Conservation (phyloP, 2,113 vertebrate genomes). For the Solenodon paradoxus region DNA sequence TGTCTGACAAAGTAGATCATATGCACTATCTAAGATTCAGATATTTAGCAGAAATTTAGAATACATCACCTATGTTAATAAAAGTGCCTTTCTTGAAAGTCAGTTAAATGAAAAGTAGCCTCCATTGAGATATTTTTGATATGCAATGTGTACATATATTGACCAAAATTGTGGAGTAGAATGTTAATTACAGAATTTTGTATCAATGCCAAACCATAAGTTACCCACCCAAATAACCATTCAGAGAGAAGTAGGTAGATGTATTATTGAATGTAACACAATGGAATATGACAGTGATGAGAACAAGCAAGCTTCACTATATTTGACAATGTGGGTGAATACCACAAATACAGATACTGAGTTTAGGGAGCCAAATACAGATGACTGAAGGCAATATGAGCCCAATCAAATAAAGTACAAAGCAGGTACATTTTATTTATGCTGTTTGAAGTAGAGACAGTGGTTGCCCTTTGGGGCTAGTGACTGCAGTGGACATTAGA, state of each 20-base stretch:
- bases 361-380: neutral
- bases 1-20: neutral
- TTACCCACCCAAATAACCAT: neutral
- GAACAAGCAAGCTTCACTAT: neutral
- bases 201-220: neutral
- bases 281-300: neutral
- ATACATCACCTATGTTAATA: too few species aligned
- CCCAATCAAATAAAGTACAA: neutral
- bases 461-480: neutral
- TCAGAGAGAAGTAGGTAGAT: neutral
- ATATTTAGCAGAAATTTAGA: neutral
- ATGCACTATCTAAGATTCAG: neutral
- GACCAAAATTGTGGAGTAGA: neutral
- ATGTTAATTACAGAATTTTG: neutral
- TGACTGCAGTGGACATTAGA: too few species aligned
- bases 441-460: neutral
- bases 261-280: neutral
- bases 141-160: neutral
- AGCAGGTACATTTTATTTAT: neutral
- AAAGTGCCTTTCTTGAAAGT: too few species aligned
- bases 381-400: neutral
- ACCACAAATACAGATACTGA: neutral
- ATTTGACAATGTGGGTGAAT: neutral
- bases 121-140: too few species aligned
- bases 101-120: too few species aligned